Evolutionary conservation across 2,113 vertebrate species (phyloP), one percentile per base, ranked within the genome.

Genomic region (Neogobius melanostomus): DNA sequence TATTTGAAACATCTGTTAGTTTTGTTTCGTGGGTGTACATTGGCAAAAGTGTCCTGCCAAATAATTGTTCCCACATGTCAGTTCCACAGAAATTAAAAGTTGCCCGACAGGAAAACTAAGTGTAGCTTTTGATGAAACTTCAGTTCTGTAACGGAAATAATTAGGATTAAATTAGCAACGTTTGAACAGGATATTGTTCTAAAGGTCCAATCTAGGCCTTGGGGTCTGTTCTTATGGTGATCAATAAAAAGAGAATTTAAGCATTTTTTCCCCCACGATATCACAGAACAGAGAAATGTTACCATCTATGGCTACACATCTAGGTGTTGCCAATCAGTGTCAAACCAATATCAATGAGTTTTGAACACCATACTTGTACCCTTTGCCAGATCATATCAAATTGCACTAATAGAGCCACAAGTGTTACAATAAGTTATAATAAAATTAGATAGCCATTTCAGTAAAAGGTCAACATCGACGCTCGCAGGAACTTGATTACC

Each of bases 1-100:
- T 59, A 59, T 59, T 59, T 59, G 28, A 59, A 59, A 59, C 56
- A 59, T 59, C 56, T 59, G 59, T 45, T 15, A 5, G 59, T 15
- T 44, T 44, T 16, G 12, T 61, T 61, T 14, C 44, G 42, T 14
- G 9, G 15, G 8, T 45, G 11, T n/a, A 44, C 59, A 12, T 21
- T 12, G 15, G 3, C 59, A n/a, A 9, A 43, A 61, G 59, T 43
- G 36, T 44, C 12, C 59, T 45, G 21, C 42, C 56, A 42, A 11
- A 59, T 42, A 44, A 43, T 9, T 42, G n/a, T 61, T 61, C 36
- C 11, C 59, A 61, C 15, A 8, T 44, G 59, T 51, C 11, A 61
- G 42, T 28, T 14, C 56, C 56, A 59, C 21, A 42, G 10, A 59
- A 59, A 57, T 42, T 6, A 36, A 59, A 42, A 42, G 28, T 42